These are phyloP conservation scores for Cecropterus lyciades DNA, from an alignment of 1,140 invertebrate genomes.

Conservation along the genomic window DNA sequence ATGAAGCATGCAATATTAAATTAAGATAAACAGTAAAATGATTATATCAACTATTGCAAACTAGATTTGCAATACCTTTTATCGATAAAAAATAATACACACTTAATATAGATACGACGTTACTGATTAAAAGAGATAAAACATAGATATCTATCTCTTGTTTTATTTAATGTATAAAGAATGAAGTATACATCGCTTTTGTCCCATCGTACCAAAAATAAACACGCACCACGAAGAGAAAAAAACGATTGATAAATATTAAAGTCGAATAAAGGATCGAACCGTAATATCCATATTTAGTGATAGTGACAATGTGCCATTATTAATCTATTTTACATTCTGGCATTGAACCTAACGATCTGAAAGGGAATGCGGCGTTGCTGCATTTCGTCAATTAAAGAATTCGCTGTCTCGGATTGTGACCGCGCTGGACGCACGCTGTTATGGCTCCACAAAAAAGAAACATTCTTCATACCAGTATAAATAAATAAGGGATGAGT, in stretches of 20 bases:
- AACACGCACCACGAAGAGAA: conserved; percentile 6
- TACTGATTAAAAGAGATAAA: not conserved
- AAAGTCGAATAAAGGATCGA: conserved; percentile 1
- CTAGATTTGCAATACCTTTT: too few species aligned
- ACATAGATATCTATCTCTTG: not conserved
- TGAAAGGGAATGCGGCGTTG: conserved; percentile 57
- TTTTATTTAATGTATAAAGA: conserved; percentile 3
- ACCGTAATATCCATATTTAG: conserved; percentile 10
- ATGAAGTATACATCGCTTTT: conserved; percentile 1
- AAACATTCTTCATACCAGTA: conserved; percentile 76
- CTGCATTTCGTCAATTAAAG: conserved; percentile 78
- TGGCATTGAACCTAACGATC: conserved; percentile 67
- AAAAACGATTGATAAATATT: conserved; percentile 11
- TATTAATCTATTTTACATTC: conserved; percentile 64
- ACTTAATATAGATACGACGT: not conserved
- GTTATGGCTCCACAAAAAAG: conserved; percentile 70
- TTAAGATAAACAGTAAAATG: too few species aligned
- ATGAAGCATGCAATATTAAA: not conserved
- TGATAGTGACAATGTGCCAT: conserved; percentile 48
- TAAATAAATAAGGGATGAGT: conserved; percentile 83
- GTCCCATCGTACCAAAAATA: conserved; percentile 5
- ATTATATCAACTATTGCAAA: too few species aligned
- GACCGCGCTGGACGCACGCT: conserved; percentile 56
- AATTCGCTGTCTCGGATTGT: conserved; percentile 70
- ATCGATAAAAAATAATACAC: not conserved